Base-by-base conservation (phyloP, 2,113 vertebrate genomes). In the Empidonax traillii region DNA sequence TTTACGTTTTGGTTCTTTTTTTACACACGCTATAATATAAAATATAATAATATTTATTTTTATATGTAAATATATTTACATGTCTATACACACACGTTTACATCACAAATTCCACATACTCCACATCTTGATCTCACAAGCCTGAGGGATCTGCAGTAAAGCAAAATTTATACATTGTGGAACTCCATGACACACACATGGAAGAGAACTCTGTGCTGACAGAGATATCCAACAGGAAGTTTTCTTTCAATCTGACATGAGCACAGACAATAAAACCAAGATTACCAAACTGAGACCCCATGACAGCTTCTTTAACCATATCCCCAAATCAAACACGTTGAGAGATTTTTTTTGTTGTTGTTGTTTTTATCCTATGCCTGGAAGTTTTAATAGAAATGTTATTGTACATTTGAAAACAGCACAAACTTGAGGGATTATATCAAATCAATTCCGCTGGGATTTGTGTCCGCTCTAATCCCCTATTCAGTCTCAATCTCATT, bases 401-500 rank as follows among this genome's bases (percentile, higher is more conserved):
- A 94, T 93, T 96, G 69, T 95, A 96, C 93, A 85, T 86, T 75
- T 89, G 62, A 97, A 95, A 95, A 95, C 82, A 61, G 94, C 97
- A 96, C 95, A 89, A 95, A 97, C 90, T 95, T 90, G 63, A 95
- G 96, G 96, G 98, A 97, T 96, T 94, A 86, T 89, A 94, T 69
- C 95, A 89, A 95, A 95, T 94, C 90, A 86, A 84, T 96, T 98
- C 97, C 92, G 41, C 94, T 78, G 94, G 97, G 97, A 97, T 96
- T 89, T 91, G 84, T 86, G 96, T 94, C 97, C 95, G 82, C 94
- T 94, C 91, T 95, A 93, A 96, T 96, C 97, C 81, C 49, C 97
- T 97, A 97, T 98, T 97, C 98, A 98, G 97, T 41, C 97, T 81
- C 95, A 91, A 76, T 93, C 97, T 97, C 97, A 96, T 98, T 98